Conservation (phyloP, 2,113 vertebrate genomes). For the Brachyistius frenatus region DNA sequence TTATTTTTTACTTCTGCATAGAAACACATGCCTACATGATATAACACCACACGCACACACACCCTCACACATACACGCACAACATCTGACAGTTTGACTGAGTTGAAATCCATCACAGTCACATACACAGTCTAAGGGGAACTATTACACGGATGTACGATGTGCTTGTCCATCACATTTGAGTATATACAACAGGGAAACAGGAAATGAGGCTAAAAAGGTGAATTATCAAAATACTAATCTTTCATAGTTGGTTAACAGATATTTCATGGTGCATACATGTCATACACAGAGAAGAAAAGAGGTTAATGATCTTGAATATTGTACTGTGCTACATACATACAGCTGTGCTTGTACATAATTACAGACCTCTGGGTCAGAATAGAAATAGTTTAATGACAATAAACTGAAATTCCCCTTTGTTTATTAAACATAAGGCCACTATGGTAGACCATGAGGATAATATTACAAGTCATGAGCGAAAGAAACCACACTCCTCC, state of each 20-base stretch:
- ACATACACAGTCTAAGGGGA: slow-evolving; percentile 48
- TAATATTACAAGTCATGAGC: slow-evolving; percentile 59
- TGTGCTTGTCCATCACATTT: slow-evolving; percentile 54
- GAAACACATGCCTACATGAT: slow-evolving; percentile 78
- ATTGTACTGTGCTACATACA: slow-evolving; percentile 80
- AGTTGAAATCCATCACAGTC: slow-evolving; percentile 54
- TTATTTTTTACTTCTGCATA: slow-evolving; percentile 81
- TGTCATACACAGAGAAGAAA: slow-evolving; percentile 47
- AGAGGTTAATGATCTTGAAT: slow-evolving; percentile 34
- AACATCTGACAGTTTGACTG: not conserved
- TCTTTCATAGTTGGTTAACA: slow-evolving; percentile 52
- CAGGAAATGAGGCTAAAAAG: slow-evolving; percentile 56
- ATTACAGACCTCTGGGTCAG: slow-evolving; percentile 52
- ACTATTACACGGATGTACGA: slow-evolving; percentile 40
- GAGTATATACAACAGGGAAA: slow-evolving; percentile 47
- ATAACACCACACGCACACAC: slow-evolving; percentile 37
- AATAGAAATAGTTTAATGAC: slow-evolving; percentile 58
- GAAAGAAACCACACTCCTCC: slow-evolving; percentile 43
- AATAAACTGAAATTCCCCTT: slow-evolving; percentile 61
- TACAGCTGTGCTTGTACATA: slow-evolving; percentile 74
- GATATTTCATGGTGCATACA: slow-evolving; percentile 40
- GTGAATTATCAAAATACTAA: slow-evolving; percentile 73
- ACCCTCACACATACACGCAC: slow-evolving; percentile 12
- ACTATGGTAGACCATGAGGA: slow-evolving; percentile 81
- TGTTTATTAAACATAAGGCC: slow-evolving; percentile 85